Base-by-base conservation (phyloP, 2,113 vertebrate species). In the Xyrauchen texanus region DNA sequence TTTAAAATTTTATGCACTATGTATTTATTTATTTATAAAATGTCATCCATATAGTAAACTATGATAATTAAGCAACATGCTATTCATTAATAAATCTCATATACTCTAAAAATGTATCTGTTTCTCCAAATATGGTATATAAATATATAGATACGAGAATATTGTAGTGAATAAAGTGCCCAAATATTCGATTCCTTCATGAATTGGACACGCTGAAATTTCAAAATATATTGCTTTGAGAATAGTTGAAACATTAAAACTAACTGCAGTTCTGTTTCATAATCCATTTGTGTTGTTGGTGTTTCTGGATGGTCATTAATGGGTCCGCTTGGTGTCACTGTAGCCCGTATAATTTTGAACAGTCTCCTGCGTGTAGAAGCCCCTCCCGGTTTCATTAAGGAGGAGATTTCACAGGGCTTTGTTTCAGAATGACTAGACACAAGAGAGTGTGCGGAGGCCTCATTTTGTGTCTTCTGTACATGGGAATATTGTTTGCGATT, bases 251-350 rank as follows among this genome's bases (percentile, higher is more conserved):
- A 2, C n/a, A n/a, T 58, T 0, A 58, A 13, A 15, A 58, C n/a
- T 4, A 58, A 3, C 55, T 58, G 10, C 13, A n/a, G 5, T 58
- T 55, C 12, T 1, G 9, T 5, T 12, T 55, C 52, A 12, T 52
- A 0, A 34, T 3, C 12, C 0, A 9, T n/a, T 70, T 55, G 1
- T 67, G 44, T 9, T 11, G 10, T 57, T 53, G 5, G 6, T 4
- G 4, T 1, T 46, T 3, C 12, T 16, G 8, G 8, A n/a, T n/a
- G n/a, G n/a, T n/a, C n/a, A n/a, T n/a, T 52, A 10, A 66, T 45
- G 57, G 13, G 7, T 74, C 53, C 92, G 86, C 90, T 0, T 81
- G 77, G 82, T 82, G 88, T 86, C 89, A 57, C 85, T 90, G 85
- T 86, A 88, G 87, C 78, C 90, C 86, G 88, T 79, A 64, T 63